phyloP scores from a whole-genome alignment of 2,888 invertebrate genomes.

The Melipona beecheii region DNA sequence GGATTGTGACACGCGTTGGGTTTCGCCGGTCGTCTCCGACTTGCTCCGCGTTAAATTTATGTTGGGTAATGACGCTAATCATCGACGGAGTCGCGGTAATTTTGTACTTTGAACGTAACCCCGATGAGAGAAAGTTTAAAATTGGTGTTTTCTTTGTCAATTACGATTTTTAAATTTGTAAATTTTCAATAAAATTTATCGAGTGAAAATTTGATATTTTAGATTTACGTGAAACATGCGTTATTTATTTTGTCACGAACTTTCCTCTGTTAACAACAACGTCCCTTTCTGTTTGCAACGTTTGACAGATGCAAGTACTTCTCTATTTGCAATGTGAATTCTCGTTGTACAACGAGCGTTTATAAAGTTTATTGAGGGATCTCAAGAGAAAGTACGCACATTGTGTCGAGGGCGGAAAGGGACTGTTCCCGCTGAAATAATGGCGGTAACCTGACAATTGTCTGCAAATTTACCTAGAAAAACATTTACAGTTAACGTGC shows the following conservation, averaged over 20 bases:
- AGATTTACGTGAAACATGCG: too few species aligned
- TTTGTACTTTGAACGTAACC: neutral
- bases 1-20: neutral
- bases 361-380: slow-evolving; percentile 15
- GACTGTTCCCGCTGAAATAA: slow-evolving; percentile 12
- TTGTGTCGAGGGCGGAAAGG: slow-evolving; percentile 23
- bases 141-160: too few species aligned
- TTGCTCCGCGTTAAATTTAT: neutral
- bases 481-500: neutral
- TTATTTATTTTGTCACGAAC: too few species aligned
- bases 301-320: too few species aligned
- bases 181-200: too few species aligned
- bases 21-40: neutral
- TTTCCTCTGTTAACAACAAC: too few species aligned
- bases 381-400: slow-evolving; percentile 1
- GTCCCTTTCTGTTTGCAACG: too few species aligned
- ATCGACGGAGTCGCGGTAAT: neutral
- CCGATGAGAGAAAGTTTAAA: too few species aligned
- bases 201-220: too few species aligned
- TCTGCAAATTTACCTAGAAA: neutral
- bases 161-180: too few species aligned
- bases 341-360: slow-evolving; percentile 17
- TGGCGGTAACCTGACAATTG: slow-evolving; percentile 13
- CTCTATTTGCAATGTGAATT: neutral
- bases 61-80: neutral